phyloP scores from a whole-genome alignment of 37 sponge, comb jelly and placozoan species.

The Dysidea cf. avara region DNA sequence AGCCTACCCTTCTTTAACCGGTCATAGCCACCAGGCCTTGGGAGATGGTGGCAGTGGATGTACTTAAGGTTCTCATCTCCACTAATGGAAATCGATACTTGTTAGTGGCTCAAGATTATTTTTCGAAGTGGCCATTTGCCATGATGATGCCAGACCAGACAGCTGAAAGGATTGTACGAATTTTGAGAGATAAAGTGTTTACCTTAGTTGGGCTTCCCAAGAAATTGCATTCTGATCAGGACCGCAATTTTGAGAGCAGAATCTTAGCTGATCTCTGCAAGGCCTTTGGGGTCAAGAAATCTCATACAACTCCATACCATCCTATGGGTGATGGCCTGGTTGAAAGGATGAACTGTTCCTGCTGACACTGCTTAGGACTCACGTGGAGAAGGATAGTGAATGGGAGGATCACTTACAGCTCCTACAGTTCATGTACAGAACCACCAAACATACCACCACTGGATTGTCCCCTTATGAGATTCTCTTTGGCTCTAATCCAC shows the following conservation, averaged over 20 bases:
- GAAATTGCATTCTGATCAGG: slow-evolving; percentile 2
- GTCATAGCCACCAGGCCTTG: not conserved
- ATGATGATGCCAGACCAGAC: not conserved
- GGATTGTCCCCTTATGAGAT: slow-evolving; percentile 21
- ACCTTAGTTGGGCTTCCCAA: not conserved
- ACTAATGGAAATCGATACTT: not conserved
- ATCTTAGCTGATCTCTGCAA: not conserved
- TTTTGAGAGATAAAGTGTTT: not conserved
- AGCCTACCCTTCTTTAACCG: not conserved
- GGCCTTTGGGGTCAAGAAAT: slow-evolving; percentile 4
- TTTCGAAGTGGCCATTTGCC: slow-evolving; percentile 10
- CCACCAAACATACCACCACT: slow-evolving; percentile 10
- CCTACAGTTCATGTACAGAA: slow-evolving; percentile 13
- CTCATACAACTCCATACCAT: slow-evolving; percentile 13
- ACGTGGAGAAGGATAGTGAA: not conserved
- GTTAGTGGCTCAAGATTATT: not conserved
- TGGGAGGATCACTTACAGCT: slow-evolving; percentile 16
- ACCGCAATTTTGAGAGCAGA: not conserved
- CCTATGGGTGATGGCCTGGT: slow-evolving; percentile 19
- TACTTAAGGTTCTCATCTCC: not conserved
- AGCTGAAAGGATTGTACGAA: not conserved
- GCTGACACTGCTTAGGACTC: not conserved
- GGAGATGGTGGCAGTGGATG: slow-evolving; percentile 5
- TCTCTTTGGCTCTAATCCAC: slow-evolving; percentile 16
- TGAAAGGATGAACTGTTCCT: slow-evolving; percentile 2